These are phyloP conservation scores for Nysson spinosus DNA, from an alignment of 2,888 invertebrate species.

Conservation along the genomic window DNA sequence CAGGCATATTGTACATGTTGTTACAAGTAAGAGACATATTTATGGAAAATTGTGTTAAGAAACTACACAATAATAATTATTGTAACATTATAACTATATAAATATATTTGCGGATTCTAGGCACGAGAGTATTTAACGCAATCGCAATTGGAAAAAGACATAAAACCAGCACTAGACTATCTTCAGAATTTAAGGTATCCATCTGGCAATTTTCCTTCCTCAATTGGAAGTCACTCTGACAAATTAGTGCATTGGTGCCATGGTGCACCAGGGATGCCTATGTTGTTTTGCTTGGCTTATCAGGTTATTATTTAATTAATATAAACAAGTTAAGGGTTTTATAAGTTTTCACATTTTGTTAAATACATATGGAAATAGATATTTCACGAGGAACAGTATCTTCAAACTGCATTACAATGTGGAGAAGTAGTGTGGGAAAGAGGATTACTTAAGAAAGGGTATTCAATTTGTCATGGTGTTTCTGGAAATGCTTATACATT, in stretches of 20 bases:
- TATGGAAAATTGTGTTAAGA: background rate
- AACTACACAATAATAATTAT: background rate
- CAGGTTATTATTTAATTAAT: conserved; percentile 78
- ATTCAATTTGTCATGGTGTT: conserved; percentile 92
- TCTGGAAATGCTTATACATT: conserved; percentile 93
- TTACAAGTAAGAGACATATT: conserved; percentile 81
- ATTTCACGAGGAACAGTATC: conserved; percentile 83
- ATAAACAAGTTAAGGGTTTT: conserved; percentile 7
- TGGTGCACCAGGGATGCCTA: conserved; percentile 92
- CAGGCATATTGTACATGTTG: conserved; percentile 90
- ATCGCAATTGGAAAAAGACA: conserved; percentile 80
- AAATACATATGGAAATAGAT: no score
- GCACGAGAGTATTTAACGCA: conserved; percentile 80
- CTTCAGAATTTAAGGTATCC: conserved; percentile 80
- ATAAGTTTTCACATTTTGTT: no score
- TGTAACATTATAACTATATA: background rate
- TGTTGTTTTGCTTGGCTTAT: conserved; percentile 83
- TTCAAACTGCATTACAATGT: conserved; percentile 84
- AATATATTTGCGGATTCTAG: conserved; percentile 73
- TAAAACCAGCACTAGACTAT: conserved; percentile 84
- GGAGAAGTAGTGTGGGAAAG: conserved; percentile 89
- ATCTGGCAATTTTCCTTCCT: conserved; percentile 88
- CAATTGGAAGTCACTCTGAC: conserved; percentile 84
- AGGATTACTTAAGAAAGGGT: conserved; percentile 90
- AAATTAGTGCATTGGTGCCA: conserved; percentile 95